Base-by-base conservation (phyloP, 2,113 vertebrate genomes). In the Colistium nudipinnis region DNA sequence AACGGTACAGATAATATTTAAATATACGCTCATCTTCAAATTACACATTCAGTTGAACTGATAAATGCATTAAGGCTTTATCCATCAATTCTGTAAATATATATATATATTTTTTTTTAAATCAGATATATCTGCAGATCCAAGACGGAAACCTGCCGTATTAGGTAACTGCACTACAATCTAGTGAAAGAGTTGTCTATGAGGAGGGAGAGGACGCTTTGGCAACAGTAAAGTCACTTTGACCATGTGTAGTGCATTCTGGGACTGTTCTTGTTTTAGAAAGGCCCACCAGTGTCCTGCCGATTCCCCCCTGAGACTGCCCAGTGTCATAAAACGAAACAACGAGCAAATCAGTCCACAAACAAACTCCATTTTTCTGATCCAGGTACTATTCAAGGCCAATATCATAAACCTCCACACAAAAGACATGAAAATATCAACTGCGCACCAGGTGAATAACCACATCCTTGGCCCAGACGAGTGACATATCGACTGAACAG, bases 201-300 rank as follows among this genome's bases (percentile, higher is more conserved):
- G 2, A 4, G 36, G 4, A 45, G 14, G 16, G 17, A 41, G 45
- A 68, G 14, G 53, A 48, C 41, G 38, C 33, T 73, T 76, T 51
- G 61, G 62, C 24, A 62, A 36, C 24, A 60, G 4, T n/a, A 41
- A 7, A 55, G 1, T 39, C 1, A 4, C 19, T 20, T 70, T 2
- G 44, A 16, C 17, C 61, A 27, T n/a, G 25, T 55, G 44, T 38
- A 28, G 38, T 45, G 61, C 20, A 33, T 22, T 22, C 38, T 30
- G 47, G 4, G 11, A 52, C 17, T 19, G 27, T 60, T 35, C 38
- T 41, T 11, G 20, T 22, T 60, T 17, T 64, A 61, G 43, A 55
- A 24, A 53, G 10, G 24, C 57, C 17, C 38, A 30, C 22, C 36
- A 61, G 11, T 19, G 22, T 54, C 7, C 6, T 22, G 27, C 27